These are phyloP conservation scores for Dendrolimus pini DNA, from an alignment of 2,888 invertebrate species.

Conservation along the genomic window DNA sequence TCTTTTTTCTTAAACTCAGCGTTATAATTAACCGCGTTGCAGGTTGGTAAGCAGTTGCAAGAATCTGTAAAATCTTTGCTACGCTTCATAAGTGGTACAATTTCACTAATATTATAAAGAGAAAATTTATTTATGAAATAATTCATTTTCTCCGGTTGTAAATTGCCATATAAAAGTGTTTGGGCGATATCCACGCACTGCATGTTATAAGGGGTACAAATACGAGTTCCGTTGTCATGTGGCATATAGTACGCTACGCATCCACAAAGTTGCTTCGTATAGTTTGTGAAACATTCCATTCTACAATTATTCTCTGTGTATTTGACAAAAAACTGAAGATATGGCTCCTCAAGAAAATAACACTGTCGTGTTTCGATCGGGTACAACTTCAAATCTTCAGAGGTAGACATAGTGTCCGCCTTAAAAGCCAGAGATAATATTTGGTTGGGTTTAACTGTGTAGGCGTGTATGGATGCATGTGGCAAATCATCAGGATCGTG, in stretches of 20 bases:
- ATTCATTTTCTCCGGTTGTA: background rate
- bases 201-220: background rate
- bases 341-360: background rate
- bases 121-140: background rate
- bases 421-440: background rate
- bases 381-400: background rate
- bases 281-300: background rate
- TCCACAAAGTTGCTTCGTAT: background rate
- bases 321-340: background rate
- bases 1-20: background rate
- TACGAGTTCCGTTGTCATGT: background rate
- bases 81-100: background rate
- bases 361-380: background rate
- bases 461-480: background rate
- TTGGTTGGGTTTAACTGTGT: background rate
- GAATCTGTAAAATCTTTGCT: background rate
- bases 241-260: background rate
- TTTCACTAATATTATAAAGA: background rate
- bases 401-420: background rate
- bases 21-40: background rate
- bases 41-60: background rate
- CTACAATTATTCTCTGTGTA: background rate
- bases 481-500: background rate
- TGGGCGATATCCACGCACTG: background rate
- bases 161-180: background rate